Evolutionary conservation across 2,113 vertebrate species (phyloP), one percentile per base, ranked within the genome.

Genomic region (Lucifuga dentata): DNA sequence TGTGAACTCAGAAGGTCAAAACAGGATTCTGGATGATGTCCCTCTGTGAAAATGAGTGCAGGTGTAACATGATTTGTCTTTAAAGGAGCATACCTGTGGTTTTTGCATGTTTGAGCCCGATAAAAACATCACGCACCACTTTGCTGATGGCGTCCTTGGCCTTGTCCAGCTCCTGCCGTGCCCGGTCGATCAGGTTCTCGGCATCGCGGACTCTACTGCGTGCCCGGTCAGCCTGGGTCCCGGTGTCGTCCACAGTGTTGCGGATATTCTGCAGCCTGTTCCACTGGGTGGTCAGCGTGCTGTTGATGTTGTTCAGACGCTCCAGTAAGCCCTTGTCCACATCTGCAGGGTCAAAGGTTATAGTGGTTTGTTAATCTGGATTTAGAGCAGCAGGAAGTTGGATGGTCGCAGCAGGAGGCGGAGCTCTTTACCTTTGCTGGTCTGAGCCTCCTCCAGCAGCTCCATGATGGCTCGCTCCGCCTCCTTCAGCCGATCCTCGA

Each of bases 401-500:
- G n/a, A n/a, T n/a, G n/a, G n/a, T n/a, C n/a, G n/a, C n/a, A n/a
- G n/a, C n/a, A n/a, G n/a, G n/a, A n/a, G n/a, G n/a, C n/a, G n/a
- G n/a, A n/a, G n/a, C n/a, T n/a, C 0, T 5, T 13, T 68, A 98
- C 97, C 97, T 95, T 96, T 97, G 89, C 95, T 95, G 51, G 85
- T 90, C 62, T 96, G 93, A 2, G 97, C 97, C 86, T 98, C 95
- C 1, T 89, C 88, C 1, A 99, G 92, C 49, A 99, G 86, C 40
- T 97, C 94, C 43, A 32, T 93, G 36, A 99, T 95, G 17, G 95
- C 94, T 50, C 88, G 92, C 78, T 98, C 97, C 0, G 94, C 95
- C 78, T 98, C 95, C 80, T 94, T 95, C 24, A 99, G 91, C 8
- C 96, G 89, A 2, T 97, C 95, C 81, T 99, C 98, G 8, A 99